A percentile compares a stretch with the other conserved stretches of the same genome.
phyloP scores from a whole-genome alignment of 2,113 vertebrate species.

The Calyptomena viridis region DNA sequence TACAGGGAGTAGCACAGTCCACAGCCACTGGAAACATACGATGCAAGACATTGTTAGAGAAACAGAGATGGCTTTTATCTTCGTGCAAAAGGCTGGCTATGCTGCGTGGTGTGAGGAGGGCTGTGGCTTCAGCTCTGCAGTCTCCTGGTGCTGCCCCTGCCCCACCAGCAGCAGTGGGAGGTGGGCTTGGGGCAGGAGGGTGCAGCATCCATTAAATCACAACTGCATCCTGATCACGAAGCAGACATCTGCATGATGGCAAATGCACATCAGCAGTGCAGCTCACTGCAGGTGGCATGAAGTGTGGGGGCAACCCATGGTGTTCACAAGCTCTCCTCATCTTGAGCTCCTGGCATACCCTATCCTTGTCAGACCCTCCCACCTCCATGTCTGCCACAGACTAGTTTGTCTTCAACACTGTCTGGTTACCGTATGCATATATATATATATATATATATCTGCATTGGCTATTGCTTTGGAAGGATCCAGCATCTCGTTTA shows the following conservation, averaged over 20 bases:
- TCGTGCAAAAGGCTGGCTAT: neutral
- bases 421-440: neutral
- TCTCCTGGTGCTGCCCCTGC: neutral
- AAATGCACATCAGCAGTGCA: accelerated
- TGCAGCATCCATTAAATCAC: neutral
- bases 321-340: neutral
- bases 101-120: accelerated
- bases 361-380: neutral
- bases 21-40: neutral
- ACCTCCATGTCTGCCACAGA: accelerated
- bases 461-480: neutral
- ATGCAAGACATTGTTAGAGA: accelerated
- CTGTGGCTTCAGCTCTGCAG: accelerated
- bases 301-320: neutral
- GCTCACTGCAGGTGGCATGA: neutral
- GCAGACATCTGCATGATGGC: neutral
- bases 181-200: neutral
- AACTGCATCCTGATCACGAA: neutral
- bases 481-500: neutral
- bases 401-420: neutral
- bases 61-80: neutral
- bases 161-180: neutral
- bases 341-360: neutral
- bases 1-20: accelerated
- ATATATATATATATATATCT: no score